These are phyloP conservation scores for Caranx ignobilis DNA, from an alignment of 2,113 vertebrate species.

Conservation along the genomic window DNA sequence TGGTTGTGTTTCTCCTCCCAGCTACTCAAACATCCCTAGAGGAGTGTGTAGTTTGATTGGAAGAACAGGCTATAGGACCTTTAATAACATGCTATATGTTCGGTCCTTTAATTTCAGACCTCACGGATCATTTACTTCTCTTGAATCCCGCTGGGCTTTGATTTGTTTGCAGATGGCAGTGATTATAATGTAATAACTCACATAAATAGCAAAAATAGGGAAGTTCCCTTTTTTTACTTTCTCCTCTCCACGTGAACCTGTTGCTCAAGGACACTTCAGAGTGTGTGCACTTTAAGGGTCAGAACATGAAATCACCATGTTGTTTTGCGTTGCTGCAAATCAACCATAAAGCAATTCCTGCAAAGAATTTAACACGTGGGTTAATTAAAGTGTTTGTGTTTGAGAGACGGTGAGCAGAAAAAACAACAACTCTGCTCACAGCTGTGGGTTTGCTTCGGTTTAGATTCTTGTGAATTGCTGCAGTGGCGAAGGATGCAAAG, in stretches of 20 bases:
- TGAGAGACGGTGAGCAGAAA: neutral
- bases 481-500: neutral
- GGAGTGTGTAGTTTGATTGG: neutral
- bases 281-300: neutral
- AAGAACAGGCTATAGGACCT: slow-evolving; percentile 3
- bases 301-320: neutral
- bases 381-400: neutral
- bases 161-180: slow-evolving; percentile 19
- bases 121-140: neutral
- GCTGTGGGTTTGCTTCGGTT: neutral
- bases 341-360: neutral
- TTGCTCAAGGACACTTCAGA: slow-evolving; percentile 2
- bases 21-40: neutral
- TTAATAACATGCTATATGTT: slow-evolving; percentile 22
- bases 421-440: too few relatives aligned
- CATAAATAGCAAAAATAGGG: neutral
- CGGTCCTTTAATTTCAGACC: slow-evolving; percentile 28
- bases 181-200: slow-evolving; percentile 17
- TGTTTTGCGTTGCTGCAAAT: neutral
- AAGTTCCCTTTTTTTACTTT: neutral
- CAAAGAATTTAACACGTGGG: neutral
- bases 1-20: slow-evolving; percentile 4
- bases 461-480: neutral
- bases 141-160: slow-evolving; percentile 15
- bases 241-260: neutral